Base-by-base conservation (phyloP, 2,888 invertebrate species). In the Steinernema scapterisci region DNA sequence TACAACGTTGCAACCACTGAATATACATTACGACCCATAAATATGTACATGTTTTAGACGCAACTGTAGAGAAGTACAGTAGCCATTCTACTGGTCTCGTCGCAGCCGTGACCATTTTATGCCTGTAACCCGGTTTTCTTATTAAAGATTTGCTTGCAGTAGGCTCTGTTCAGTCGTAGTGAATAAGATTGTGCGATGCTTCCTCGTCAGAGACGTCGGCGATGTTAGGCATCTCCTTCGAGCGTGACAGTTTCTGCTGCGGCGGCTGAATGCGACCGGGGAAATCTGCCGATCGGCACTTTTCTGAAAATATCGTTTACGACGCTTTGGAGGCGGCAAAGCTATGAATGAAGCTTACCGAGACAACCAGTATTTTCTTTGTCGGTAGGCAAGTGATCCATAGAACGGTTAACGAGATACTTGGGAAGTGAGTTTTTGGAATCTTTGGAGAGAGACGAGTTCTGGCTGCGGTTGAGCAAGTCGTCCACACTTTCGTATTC, bases 171-270 rank as follows among this genome's bases (percentile, higher is more conserved):
- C 25, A 63, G 3, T 63, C 31, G 63, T 63, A 63, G 31, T 63
- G 63, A n/a, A 63, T 63, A n/a, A 63, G 63, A 25, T 63, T 63
- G 63, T 63, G 63, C 27, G 45, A 71, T 27, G 72, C 51, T n/a
- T 79, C 81, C 38, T 73, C 71, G 45, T 79, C 81, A 16, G 52
- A 75, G 2, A 80, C 76, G 43, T 73, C 78, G 31, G 75, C 70
- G 13, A 79, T 79, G 56, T 79, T 81, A 21, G 76, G 72, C 79
- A 79, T 77, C 48, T 79, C 79, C 38, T 81, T 79, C n/a, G 75
- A 81, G 11, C 79, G 81, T 3, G 46, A 54, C 45, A 79, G 46
- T 44, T 74, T 75, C 9, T 79, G 71, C 25, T 75, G 51, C 21
- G 75, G 72, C 25, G 73, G 43, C n/a, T 76, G 71, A 21, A 43